Percentiles rank a stretch among this genome's conserved stretches.
Conservation (phyloP, 2,113 vertebrate species). For the Burhinus bistriatus region DNA sequence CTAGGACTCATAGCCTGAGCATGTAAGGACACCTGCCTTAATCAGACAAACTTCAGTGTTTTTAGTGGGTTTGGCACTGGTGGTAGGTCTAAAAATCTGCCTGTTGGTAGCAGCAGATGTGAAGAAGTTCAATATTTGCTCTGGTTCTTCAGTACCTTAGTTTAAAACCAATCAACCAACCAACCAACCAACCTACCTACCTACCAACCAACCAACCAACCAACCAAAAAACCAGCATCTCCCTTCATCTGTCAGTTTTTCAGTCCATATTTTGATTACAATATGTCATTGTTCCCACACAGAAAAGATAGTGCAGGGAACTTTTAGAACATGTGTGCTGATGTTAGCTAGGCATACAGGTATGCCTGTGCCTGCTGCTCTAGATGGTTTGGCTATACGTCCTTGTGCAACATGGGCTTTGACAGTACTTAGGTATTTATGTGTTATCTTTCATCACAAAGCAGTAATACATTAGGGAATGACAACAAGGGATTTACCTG, state of each 20-base stretch:
- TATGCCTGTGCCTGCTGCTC: background rate
- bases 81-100: background rate
- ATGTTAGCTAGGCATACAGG: background rate
- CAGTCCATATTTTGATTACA: background rate
- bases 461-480: conserved; percentile 34
- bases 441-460: conserved; percentile 7
- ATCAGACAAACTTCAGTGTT: background rate
- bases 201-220: background rate
- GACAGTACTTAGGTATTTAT: background rate
- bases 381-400: background rate
- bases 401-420: background rate
- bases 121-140: background rate
- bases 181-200: background rate
- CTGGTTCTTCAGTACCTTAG: background rate
- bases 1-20: background rate
- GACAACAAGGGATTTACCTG: conserved; percentile 15
- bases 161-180: background rate
- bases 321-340: background rate
- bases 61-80: background rate
- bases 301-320: background rate
- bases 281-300: background rate
- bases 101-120: background rate
- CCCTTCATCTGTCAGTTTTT: background rate
- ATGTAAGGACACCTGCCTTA: background rate
- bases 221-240: background rate